Evolutionary conservation across 2,797 vertebrate genomes (phyloP).

Genomic region (Lepilemur septentrionalis): DNA sequence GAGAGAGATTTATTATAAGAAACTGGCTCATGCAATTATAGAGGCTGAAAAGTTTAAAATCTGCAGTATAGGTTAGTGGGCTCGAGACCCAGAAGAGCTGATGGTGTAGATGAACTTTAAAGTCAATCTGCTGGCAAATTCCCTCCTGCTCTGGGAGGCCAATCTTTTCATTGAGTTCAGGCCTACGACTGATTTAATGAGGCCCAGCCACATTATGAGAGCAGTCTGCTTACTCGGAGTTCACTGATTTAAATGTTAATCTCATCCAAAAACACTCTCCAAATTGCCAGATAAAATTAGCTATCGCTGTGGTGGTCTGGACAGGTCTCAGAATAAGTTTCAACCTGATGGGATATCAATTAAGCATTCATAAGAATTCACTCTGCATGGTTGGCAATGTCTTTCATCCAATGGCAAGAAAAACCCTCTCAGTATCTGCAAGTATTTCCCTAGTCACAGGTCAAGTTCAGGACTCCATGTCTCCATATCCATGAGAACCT

Average conservation of each 20-base stretch:
- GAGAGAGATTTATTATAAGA: background rate
- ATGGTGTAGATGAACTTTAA: background rate
- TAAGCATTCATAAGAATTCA: background rate
- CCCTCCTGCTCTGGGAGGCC: background rate
- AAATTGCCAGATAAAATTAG: background rate
- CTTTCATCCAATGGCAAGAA: background rate
- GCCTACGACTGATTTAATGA: background rate
- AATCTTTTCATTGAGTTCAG: background rate
- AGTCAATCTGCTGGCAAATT: background rate
- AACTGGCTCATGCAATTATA: background rate
- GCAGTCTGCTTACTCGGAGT: background rate
- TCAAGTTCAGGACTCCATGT: background rate
- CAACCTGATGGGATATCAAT: background rate
- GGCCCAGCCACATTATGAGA: background rate
- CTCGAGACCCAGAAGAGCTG: background rate
- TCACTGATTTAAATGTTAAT: background rate
- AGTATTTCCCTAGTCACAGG: background rate
- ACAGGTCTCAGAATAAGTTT: background rate
- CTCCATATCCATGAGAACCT: background rate
- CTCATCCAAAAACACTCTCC: background rate
- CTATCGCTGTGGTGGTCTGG: background rate
- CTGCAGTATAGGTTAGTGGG: background rate
- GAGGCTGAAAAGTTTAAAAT: background rate
- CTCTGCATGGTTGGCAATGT: background rate
- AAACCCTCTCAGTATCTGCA: background rate